Conservation (phyloP, 2,113 vertebrate species). For the Erythrocercus mccallii region DNA sequence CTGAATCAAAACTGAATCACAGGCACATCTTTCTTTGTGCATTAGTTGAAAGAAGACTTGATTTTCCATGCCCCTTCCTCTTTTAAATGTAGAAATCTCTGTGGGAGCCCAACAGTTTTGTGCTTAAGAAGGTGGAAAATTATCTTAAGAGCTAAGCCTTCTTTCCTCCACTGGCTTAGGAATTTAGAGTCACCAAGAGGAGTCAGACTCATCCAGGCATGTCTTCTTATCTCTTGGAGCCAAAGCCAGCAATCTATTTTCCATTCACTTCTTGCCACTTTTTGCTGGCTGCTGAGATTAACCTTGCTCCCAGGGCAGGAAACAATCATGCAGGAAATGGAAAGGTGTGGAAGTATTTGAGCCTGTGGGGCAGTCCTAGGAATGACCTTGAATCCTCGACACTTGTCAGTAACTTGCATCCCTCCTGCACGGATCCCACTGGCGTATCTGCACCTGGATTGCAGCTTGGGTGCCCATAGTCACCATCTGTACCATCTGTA, state of each 20-base stretch:
- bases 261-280: slow-evolving; percentile 6
- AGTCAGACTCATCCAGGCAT: neutral
- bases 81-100: slow-evolving; percentile 1
- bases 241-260: slow-evolving; percentile 28
- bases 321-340: neutral
- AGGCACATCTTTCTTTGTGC: neutral
- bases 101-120: neutral
- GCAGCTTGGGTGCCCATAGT: neutral
- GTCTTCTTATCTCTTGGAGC: slow-evolving; percentile 26
- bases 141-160: slow-evolving; percentile 36
- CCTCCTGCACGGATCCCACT: neutral
- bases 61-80: neutral
- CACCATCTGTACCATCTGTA: neutral
- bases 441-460: neutral
- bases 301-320: slow-evolving; percentile 6
- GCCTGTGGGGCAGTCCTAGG: neutral
- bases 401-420: neutral
- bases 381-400: neutral
- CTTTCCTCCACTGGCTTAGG: slow-evolving; percentile 17
- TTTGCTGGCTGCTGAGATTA: slow-evolving; percentile 40
- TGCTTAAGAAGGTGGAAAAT: slow-evolving; percentile 48
- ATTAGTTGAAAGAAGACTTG: neutral
- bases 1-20: neutral
- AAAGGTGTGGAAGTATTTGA: slow-evolving; percentile 18
- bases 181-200: slow-evolving; percentile 9